Evolutionary conservation across 2,888 invertebrate genomes (phyloP).

Genomic region (Augiades crinisus): DNA sequence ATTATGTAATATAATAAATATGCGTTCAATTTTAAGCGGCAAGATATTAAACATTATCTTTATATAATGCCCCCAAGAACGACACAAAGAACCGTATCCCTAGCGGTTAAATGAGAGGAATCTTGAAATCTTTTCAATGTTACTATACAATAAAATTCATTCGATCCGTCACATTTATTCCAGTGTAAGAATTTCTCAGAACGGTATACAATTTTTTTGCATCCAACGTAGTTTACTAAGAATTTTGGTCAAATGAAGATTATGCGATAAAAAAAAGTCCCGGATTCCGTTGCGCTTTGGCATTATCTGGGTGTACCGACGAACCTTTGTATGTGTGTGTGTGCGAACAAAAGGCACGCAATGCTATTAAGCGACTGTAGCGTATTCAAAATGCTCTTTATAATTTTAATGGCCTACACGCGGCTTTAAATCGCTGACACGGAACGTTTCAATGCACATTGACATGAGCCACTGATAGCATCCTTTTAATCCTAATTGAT

Average conservation of each 20-base stretch:
- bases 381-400: conserved; percentile 9
- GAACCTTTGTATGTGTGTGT: not conserved
- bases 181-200: not conserved
- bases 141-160: not conserved
- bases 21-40: too few species aligned
- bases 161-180: not conserved
- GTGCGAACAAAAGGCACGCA: conserved; percentile 2
- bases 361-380: conserved; percentile 4
- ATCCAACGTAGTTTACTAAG: not conserved
- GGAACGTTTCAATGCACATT: conserved; percentile 1
- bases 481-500: not conserved
- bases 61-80: too few species aligned
- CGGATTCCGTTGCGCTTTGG: conserved; percentile 1
- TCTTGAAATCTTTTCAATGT: not conserved
- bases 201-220: not conserved
- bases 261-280: not conserved
- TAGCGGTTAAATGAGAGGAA: not conserved
- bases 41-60: too few species aligned
- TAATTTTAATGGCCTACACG: conserved; percentile 2
- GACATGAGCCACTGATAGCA: not conserved
- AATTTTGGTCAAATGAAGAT: not conserved
- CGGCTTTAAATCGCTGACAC: not conserved
- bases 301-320: conserved; percentile 6
- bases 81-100: too few species aligned
- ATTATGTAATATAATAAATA: too few species aligned